Evolutionary conservation across 2,113 vertebrate species (phyloP).

Genomic region (Charina bottae): DNA sequence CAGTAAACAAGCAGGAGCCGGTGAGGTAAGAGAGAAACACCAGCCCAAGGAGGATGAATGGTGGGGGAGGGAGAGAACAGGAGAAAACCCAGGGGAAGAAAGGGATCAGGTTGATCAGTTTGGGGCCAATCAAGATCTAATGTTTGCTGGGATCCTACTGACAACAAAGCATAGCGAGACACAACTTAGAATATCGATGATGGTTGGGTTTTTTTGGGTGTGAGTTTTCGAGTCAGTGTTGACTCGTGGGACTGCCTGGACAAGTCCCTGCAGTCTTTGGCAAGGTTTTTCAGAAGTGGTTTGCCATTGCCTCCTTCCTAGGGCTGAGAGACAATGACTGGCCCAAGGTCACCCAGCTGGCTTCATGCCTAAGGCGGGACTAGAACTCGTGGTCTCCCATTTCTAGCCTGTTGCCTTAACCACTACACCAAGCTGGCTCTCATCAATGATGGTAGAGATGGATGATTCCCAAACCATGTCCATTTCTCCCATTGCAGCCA

Average conservation of each 20-base stretch:
- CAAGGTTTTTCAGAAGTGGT: not conserved
- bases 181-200: not conserved
- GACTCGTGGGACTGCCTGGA: not conserved
- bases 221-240: not conserved
- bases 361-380: not conserved
- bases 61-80: not conserved
- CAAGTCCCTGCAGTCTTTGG: no score
- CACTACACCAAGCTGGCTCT: not conserved
- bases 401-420: not conserved
- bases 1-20: not conserved
- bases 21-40: not conserved
- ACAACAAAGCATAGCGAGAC: not conserved
- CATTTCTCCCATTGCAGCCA: not conserved
- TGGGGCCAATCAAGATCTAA: not conserved
- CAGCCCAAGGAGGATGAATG: not conserved
- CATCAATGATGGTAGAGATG: not conserved
- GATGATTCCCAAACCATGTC: not conserved
- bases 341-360: not conserved
- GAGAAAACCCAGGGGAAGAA: not conserved
- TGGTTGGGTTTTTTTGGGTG: not conserved
- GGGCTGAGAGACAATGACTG: not conserved
- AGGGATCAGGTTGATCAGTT: no score
- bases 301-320: not conserved
- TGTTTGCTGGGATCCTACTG: not conserved
- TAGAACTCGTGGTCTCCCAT: not conserved